A percentile compares a stretch with the other conserved stretches of the same genome.
phyloP scores from a whole-genome alignment of 2,113 vertebrate species.

The Pogona vitticeps region DNA sequence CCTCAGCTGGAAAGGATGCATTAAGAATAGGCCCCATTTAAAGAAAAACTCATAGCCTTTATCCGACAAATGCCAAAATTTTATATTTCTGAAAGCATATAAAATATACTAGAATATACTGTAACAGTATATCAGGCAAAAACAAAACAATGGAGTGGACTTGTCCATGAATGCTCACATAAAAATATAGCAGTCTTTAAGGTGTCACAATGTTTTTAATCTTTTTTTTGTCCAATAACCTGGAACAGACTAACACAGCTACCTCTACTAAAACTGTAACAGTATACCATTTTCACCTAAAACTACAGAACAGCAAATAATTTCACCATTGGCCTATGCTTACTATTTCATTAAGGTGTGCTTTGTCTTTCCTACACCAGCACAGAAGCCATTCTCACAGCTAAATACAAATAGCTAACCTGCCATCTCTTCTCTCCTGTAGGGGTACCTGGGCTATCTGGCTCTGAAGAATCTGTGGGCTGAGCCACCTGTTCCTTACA shows the following conservation, averaged over 20 bases:
- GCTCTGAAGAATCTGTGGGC: conserved; percentile 56
- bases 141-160: too few species aligned
- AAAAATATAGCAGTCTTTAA: too few species aligned
- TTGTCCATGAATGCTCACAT: too few species aligned
- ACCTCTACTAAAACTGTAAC: too few species aligned
- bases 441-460: conserved; percentile 65
- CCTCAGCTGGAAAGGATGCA: neutral
- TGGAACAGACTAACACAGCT: too few species aligned
- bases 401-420: conserved; percentile 6
- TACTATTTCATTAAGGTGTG: neutral
- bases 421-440: conserved; percentile 19
- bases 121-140: too few species aligned
- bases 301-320: neutral
- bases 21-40: too few species aligned
- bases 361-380: too few species aligned
- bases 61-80: neutral
- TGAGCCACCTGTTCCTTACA: conserved; percentile 61
- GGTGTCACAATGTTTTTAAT: too few species aligned
- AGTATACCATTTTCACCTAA: neutral
- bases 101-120: neutral
- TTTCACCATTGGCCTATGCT: neutral
- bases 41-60: neutral
- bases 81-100: neutral
- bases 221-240: too few species aligned
- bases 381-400: neutral